A percentile compares a stretch with the other conserved stretches of the same genome.
Conservation (phyloP, 2,797 vertebrate genomes). For the Yasuhikotakia modesta region DNA sequence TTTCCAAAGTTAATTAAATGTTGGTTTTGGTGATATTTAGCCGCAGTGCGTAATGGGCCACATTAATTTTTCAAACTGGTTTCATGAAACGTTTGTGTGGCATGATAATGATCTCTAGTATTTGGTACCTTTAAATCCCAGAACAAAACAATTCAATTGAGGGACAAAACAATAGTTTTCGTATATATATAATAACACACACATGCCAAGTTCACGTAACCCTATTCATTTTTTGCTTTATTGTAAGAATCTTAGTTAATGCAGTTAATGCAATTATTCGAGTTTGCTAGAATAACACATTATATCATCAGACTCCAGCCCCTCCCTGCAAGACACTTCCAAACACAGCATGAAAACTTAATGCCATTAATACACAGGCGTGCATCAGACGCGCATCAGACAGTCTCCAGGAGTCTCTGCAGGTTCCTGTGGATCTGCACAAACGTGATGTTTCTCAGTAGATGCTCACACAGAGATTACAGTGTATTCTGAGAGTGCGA, state of each 20-base stretch:
- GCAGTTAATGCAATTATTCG: too few species aligned
- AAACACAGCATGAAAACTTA: background rate
- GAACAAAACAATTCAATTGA: constrained; percentile 19
- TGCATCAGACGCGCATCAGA: background rate
- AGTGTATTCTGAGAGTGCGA: too few species aligned
- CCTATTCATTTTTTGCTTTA: background rate
- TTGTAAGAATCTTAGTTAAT: background rate
- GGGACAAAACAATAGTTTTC: constrained; percentile 58
- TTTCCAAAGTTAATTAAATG: too few species aligned
- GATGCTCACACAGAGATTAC: background rate
- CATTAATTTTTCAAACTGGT: too few species aligned
- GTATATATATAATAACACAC: too few species aligned
- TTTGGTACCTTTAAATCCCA: background rate
- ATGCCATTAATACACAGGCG: background rate
- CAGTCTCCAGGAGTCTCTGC: constrained; percentile 67
- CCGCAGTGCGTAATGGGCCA: background rate
- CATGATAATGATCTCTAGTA: too few species aligned
- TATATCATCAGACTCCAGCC: background rate
- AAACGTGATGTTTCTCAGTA: background rate
- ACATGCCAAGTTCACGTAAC: background rate
- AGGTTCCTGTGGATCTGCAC: constrained; percentile 76
- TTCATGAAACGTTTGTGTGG: too few species aligned
- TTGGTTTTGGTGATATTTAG: too few species aligned
- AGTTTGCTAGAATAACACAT: background rate
- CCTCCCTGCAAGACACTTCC: too few species aligned